These are phyloP conservation scores for Chromoteleia sp. DNA, from an alignment of 2,888 invertebrate species.

Conservation along the genomic window DNA sequence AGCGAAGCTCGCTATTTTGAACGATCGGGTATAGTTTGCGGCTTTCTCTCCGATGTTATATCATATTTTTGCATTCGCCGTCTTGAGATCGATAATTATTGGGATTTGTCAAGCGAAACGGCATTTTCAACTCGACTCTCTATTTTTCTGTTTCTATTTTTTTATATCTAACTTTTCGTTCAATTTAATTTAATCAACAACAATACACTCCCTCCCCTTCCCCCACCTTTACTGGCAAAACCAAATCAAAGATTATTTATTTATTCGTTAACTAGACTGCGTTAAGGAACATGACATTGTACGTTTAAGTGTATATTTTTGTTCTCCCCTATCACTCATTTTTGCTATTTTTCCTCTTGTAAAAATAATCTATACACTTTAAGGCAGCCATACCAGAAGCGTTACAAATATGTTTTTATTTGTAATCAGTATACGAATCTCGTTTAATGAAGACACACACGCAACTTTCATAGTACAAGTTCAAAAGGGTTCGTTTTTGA, in stretches of 20 bases:
- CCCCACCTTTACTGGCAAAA: conserved; percentile 64
- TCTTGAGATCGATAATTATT: conserved; percentile 31
- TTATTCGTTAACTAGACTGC: conserved; percentile 77
- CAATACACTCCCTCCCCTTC: conserved; percentile 21
- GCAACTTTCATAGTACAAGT: conserved; percentile 38
- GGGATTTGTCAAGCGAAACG: conserved; percentile 12
- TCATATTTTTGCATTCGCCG: conserved; percentile 50
- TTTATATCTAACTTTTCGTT: conserved; percentile 53
- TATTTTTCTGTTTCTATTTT: conserved; percentile 43
- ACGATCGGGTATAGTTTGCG: conserved; percentile 58
- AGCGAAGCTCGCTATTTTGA: conserved; percentile 54
- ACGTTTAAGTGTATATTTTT: conserved; percentile 62
- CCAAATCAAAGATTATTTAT: conserved; percentile 76
- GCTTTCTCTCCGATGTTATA: conserved; percentile 48
- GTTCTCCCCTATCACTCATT: conserved; percentile 36
- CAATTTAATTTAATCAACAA: conserved; percentile 24
- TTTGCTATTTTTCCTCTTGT: conserved; percentile 69
- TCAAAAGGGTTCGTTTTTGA: conserved; percentile 25
- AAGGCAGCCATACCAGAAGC: conserved; percentile 47
- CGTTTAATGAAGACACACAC: conserved; percentile 54
- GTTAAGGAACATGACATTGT: conserved; percentile 76
- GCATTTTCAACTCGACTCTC: conserved; percentile 59
- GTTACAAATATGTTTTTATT: conserved; percentile 46
- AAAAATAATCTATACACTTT: conserved; percentile 54
- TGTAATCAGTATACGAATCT: conserved; percentile 69